These are phyloP conservation scores for Himalopsyche tibetana DNA, from an alignment of 2,888 invertebrate species.

Conservation along the genomic window DNA sequence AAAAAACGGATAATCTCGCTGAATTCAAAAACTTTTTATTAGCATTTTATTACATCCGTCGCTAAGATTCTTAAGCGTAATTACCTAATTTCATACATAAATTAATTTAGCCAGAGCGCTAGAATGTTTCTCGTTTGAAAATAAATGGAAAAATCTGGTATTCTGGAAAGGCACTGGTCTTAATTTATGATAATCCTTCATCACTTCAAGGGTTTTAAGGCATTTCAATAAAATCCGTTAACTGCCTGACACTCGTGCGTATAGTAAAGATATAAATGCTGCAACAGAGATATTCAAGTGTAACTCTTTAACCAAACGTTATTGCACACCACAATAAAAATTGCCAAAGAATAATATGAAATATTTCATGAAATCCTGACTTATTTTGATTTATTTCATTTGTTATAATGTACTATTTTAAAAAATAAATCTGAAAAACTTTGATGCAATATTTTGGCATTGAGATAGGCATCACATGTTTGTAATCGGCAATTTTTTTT, in stretches of 20 bases:
- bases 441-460: too few relatives aligned
- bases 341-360: too few relatives aligned
- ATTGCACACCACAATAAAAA: too few relatives aligned
- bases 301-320: background rate
- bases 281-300: conserved; percentile 24
- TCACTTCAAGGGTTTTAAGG: conserved; percentile 52
- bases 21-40: conserved; percentile 37
- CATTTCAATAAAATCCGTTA: conserved; percentile 59
- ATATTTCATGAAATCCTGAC: too few relatives aligned
- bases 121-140: conserved; percentile 24
- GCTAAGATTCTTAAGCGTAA: conserved; percentile 24
- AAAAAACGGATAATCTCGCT: conserved; percentile 32
- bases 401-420: too few relatives aligned
- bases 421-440: too few relatives aligned
- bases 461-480: too few relatives aligned
- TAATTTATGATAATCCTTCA: conserved; percentile 59
- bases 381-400: too few relatives aligned
- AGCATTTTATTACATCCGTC: conserved; percentile 42
- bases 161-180: conserved; percentile 48
- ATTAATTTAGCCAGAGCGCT: conserved; percentile 18
- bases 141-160: conserved; percentile 48
- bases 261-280: conserved; percentile 13
- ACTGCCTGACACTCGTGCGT: conserved; percentile 47
- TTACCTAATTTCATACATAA: conserved; percentile 46
- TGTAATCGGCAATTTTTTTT: too few relatives aligned